These are phyloP conservation scores for Hemaris fuciformis DNA, from an alignment of 2,888 invertebrate species.

Conservation along the genomic window DNA sequence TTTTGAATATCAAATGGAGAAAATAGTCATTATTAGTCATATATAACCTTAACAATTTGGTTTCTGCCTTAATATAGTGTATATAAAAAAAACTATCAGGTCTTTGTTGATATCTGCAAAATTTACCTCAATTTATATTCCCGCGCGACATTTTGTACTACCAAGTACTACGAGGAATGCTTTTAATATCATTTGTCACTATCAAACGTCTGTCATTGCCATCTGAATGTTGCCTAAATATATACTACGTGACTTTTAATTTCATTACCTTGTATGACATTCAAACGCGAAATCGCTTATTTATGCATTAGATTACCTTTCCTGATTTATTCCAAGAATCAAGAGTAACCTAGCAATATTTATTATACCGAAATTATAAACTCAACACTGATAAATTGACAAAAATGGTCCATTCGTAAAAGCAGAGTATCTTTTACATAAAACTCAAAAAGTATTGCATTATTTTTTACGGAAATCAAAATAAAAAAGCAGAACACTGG, in stretches of 20 bases:
- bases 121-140: slow-evolving; percentile 4
- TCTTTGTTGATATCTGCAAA: background rate
- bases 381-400: background rate
- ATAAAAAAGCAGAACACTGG: background rate
- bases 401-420: background rate
- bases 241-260: slow-evolving; percentile 15
- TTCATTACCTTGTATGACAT: slow-evolving; percentile 12
- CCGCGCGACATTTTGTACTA: background rate
- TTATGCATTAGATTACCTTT: background rate
- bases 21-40: too few species aligned
- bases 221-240: slow-evolving; percentile 14
- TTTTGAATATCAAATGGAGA: too few species aligned
- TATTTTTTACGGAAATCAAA: background rate
- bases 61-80: background rate
- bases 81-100: background rate
- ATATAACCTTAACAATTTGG: too few species aligned
- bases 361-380: background rate
- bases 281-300: slow-evolving; percentile 1
- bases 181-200: slow-evolving; percentile 8
- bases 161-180: background rate
- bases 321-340: background rate
- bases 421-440: background rate
- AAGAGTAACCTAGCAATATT: background rate
- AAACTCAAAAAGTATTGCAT: background rate
- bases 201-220: slow-evolving; percentile 15